phyloP scores from a whole-genome alignment of 2,888 invertebrate species.

The Rhaphigaster nebulosa region DNA sequence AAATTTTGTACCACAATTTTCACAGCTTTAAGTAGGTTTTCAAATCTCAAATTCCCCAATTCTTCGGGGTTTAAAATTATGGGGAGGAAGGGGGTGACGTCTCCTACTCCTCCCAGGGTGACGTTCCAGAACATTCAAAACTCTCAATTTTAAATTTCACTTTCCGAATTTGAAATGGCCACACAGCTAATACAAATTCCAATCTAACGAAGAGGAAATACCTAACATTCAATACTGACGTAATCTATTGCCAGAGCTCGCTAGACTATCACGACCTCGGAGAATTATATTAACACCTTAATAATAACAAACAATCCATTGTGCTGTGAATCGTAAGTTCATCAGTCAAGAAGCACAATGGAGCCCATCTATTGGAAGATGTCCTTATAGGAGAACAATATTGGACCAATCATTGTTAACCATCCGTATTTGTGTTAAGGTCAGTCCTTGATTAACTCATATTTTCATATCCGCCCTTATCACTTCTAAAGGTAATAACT shows the following conservation, averaged over 20 bases:
- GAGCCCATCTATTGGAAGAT: neutral
- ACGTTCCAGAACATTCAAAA: too few species aligned
- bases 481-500: neutral
- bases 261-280: neutral
- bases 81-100: too few species aligned
- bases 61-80: too few species aligned
- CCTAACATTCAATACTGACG: neutral
- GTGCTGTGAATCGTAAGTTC: neutral
- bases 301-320: neutral
- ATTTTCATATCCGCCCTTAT: neutral
- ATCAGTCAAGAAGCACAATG: neutral
- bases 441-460: neutral
- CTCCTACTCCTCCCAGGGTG: too few species aligned
- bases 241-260: neutral
- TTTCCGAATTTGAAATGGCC: too few species aligned
- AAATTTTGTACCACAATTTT: too few species aligned
- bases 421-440: neutral
- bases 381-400: neutral
- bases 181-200: too few species aligned
- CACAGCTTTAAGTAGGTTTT: too few species aligned
- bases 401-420: neutral
- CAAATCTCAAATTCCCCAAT: too few species aligned
- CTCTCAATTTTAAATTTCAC: too few species aligned
- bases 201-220: neutral
- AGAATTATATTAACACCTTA: neutral